Base-by-base conservation (phyloP, 2,888 invertebrate species). In the Linyphia triangularis region DNA sequence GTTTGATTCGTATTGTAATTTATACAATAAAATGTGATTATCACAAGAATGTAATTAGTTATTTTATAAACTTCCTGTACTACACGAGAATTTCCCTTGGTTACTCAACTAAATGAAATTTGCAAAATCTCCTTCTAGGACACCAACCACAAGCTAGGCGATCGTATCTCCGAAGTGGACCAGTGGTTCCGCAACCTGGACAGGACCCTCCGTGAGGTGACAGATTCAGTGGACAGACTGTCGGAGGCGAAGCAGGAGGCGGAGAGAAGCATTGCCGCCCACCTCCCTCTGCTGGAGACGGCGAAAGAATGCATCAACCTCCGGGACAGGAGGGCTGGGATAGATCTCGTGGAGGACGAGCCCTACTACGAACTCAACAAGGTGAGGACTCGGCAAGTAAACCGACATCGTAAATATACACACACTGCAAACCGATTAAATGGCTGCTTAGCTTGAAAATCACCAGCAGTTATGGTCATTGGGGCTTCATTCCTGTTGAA, bases 301-400 rank as follows among this genome's bases (percentile, higher is more conserved):
- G 33, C 88, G 7, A 84, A 88, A 22, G 85, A 85, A 7, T 59
- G 57, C 19, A 33, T 90, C 22, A 81, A 69, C n/a, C 28, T 88
- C 7, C 79, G 88, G 37, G 90, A 90, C 40, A 57, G 85, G 3
- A 59, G 90, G 0, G 24, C 70, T 16, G 85, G 77, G 2, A 19
- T 85, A 5, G 90, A 90, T 30, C 19, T 90, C 19, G 85, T 88
- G 0, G 89, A 89, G 16, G 89, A 89, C 26, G 85, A 89, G 26
- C 57, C 63, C 1, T 85, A 89, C 28, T 57, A 77, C 33, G 79
- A 89, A n/a, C 43, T 70, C 40, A 83, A 78, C 26, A 89, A 89
- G 72, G 89, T 89, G 24, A 5, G 72, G n/a, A n/a, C n/a, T n/a
- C n/a, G n/a, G n/a, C n/a, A n/a, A n/a, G n/a, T n/a, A n/a, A n/a